Conservation (phyloP, 2,888 invertebrate species). For the Dascillus cervinus region DNA sequence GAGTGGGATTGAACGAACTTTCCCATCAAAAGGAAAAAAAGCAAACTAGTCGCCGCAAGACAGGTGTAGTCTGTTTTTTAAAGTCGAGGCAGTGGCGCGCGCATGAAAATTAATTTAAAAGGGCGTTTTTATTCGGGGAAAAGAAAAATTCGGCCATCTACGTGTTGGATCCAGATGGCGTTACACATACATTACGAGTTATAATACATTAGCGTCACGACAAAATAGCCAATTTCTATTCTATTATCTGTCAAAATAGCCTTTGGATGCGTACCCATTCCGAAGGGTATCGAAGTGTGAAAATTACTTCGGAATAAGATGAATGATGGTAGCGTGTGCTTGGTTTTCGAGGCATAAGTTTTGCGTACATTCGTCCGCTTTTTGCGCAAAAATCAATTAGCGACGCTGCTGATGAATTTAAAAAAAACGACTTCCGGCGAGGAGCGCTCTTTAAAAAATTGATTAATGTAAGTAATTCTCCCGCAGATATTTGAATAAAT, state of each 20-base stretch:
- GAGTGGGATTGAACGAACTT: conserved; percentile 34
- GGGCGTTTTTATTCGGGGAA: not conserved
- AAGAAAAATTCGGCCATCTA: not conserved
- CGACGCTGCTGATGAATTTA: no score
- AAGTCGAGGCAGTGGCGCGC: conserved; percentile 19
- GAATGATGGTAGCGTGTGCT: no score
- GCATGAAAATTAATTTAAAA: no score
- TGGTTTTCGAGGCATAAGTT: conserved; percentile 1
- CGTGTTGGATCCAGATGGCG: no score
- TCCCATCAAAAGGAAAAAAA: conserved; percentile 27
- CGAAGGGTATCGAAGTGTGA: conserved; percentile 27
- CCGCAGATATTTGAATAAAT: no score
- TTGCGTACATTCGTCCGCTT: no score
- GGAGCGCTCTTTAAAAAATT: no score
- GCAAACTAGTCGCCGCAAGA: conserved; percentile 29
- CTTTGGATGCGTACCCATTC: conserved; percentile 23
- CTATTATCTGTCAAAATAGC: conserved; percentile 39
- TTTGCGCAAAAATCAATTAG: no score
- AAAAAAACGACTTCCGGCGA: no score
- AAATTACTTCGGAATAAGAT: conserved; percentile 28
- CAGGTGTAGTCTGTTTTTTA: conserved; percentile 31
- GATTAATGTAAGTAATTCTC: no score
- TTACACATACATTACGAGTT: conserved; percentile 14
- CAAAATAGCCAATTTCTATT: conserved; percentile 38
- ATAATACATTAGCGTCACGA: conserved; percentile 28